These are phyloP conservation scores for Erebia ligea DNA, from an alignment of 2,888 invertebrate genomes.

Conservation along the genomic window DNA sequence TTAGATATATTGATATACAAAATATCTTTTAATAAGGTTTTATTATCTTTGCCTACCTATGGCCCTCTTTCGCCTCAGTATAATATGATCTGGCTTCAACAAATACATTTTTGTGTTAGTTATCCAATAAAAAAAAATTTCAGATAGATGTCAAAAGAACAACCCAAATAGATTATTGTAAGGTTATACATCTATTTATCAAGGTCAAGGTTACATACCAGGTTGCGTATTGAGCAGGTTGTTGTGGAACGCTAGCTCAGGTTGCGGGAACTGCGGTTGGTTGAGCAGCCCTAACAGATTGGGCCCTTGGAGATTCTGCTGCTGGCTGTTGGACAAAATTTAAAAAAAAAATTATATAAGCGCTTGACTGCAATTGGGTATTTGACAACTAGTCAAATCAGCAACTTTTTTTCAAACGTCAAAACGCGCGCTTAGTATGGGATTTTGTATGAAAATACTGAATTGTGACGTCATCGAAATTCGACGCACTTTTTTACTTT, in stretches of 20 bases:
- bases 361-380: too few species aligned
- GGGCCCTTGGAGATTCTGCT: constrained; percentile 73
- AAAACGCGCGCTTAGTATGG: too few species aligned
- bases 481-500: too few species aligned
- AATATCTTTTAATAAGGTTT: too few species aligned
- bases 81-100: background rate
- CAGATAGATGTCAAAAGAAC: background rate
- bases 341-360: too few species aligned
- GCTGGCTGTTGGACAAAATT: constrained; percentile 58
- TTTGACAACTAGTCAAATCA: too few species aligned
- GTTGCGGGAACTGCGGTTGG: constrained; percentile 65
- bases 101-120: background rate
- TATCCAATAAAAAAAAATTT: background rate
- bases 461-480: too few species aligned
- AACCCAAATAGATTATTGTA: background rate
- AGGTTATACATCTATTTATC: too few species aligned
- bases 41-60: background rate
- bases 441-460: too few species aligned
- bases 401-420: too few species aligned
- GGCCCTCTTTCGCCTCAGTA: background rate
- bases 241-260: constrained; percentile 66
- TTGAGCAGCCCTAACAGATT: constrained; percentile 73
- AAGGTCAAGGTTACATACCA: constrained; percentile 15
- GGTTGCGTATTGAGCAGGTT: constrained; percentile 49
- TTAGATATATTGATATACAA: too few species aligned